phyloP scores from a whole-genome alignment of 2,113 vertebrate genomes.

The Coryphaenoides rupestris region DNA sequence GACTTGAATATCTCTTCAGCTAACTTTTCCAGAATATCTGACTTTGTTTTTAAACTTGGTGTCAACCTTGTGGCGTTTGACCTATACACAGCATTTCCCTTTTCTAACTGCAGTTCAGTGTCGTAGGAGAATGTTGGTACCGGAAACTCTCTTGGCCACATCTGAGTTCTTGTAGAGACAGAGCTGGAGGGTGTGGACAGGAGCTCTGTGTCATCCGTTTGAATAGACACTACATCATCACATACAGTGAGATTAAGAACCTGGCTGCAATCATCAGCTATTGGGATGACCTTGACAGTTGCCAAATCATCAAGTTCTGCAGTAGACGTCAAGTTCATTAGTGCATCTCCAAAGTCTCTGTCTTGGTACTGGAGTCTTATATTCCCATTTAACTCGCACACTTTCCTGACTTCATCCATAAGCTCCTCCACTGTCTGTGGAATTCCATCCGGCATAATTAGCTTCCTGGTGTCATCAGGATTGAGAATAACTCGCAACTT shows the following conservation, averaged over 20 bases:
- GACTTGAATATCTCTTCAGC: constrained; percentile 16
- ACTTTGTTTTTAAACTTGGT: background rate
- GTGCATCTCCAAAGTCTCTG: constrained; percentile 3
- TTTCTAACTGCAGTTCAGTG: constrained; percentile 23
- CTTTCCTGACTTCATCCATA: background rate
- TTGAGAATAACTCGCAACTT: background rate
- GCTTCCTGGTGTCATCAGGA: background rate
- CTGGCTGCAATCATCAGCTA: background rate
- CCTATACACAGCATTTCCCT: constrained; percentile 4
- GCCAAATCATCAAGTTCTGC: background rate
- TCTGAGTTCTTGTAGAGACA: constrained; percentile 18
- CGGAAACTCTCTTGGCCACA: constrained; percentile 25
- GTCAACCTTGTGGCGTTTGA: constrained; percentile 13
- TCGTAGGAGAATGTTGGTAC: constrained; percentile 22
- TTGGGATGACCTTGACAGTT: background rate
- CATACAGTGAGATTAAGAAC: background rate
- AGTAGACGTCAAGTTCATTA: background rate
- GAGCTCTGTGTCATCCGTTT: background rate
- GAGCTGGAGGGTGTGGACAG: constrained; percentile 12
- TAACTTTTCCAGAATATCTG: constrained; percentile 27
- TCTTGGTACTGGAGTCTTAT: background rate
- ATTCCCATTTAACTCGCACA: background rate
- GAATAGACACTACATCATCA: background rate
- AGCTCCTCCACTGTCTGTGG: background rate
- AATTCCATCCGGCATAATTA: background rate